These are phyloP conservation scores for Pitta sordida DNA, from an alignment of 2,113 vertebrate genomes.

Conservation along the genomic window DNA sequence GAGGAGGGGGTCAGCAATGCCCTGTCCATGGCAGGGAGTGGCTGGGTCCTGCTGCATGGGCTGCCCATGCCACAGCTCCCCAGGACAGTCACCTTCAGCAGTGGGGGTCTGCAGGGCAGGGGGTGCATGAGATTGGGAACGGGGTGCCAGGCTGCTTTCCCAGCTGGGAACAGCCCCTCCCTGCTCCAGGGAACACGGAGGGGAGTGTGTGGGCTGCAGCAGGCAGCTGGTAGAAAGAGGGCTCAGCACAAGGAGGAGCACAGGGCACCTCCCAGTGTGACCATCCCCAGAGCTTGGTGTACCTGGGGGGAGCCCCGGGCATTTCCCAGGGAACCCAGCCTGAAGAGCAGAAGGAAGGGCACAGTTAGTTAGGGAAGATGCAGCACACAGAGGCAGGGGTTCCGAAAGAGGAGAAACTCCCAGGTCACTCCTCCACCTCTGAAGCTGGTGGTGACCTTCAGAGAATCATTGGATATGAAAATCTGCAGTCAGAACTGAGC, in stretches of 20 bases:
- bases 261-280: accelerated
- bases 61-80: accelerated
- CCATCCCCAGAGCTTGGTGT: accelerated
- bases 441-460: not conserved
- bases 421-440: not conserved
- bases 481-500: not conserved
- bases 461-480: not conserved
- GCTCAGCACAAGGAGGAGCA: not conserved
- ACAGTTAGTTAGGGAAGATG: not conserved
- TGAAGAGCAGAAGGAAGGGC: not conserved
- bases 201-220: accelerated
- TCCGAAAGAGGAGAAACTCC: not conserved
- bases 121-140: not conserved
- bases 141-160: not conserved
- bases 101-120: not conserved
- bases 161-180: not conserved
- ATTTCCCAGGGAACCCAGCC: not conserved
- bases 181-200: not conserved
- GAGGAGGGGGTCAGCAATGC: not conserved
- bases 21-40: not conserved
- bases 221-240: not conserved
- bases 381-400: not conserved
- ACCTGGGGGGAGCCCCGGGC: not conserved
- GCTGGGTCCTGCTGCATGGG: not conserved
- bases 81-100: accelerated